A percentile compares a stretch with the other conserved stretches of the same genome.
These are phyloP conservation scores for Nemapogon koenigi DNA, from an alignment of 2,888 invertebrate genomes.

Conservation along the genomic window DNA sequence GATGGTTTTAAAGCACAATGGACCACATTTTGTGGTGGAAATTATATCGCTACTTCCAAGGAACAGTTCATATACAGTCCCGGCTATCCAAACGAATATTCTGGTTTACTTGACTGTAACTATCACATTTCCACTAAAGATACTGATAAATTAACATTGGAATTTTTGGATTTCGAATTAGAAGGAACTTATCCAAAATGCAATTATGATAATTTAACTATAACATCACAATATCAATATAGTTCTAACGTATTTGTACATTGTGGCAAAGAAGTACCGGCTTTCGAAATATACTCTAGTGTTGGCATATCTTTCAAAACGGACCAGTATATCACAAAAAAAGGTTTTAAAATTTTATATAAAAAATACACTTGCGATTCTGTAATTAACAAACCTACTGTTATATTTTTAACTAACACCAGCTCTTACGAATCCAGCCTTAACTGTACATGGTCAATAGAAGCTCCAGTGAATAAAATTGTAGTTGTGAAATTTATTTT, in stretches of 20 bases:
- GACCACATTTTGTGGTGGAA: constrained; percentile 74
- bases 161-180: constrained; percentile 67
- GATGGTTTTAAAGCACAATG: constrained; percentile 78
- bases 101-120: constrained; percentile 63
- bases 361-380: constrained; percentile 75
- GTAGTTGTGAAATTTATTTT: constrained; percentile 69
- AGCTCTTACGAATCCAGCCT: constrained; percentile 51
- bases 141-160: constrained; percentile 45
- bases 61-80: constrained; percentile 73
- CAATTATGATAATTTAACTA: constrained; percentile 62
- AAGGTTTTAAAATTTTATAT: constrained; percentile 69
- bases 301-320: constrained; percentile 61
- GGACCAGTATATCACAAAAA: constrained; percentile 57
- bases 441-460: constrained; percentile 80
- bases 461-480: constrained; percentile 70
- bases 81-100: constrained; percentile 73
- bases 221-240: constrained; percentile 24
- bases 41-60: constrained; percentile 56
- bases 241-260: constrained; percentile 17
- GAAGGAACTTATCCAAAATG: constrained; percentile 43
- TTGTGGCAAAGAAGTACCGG: constrained; percentile 45
- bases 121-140: constrained; percentile 66
- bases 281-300: constrained; percentile 27
- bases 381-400: constrained; percentile 64
- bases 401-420: constrained; percentile 51